These are phyloP conservation scores for Drosophila simulans DNA, from an alignment of 1,140 invertebrate species.

Conservation along the genomic window DNA sequence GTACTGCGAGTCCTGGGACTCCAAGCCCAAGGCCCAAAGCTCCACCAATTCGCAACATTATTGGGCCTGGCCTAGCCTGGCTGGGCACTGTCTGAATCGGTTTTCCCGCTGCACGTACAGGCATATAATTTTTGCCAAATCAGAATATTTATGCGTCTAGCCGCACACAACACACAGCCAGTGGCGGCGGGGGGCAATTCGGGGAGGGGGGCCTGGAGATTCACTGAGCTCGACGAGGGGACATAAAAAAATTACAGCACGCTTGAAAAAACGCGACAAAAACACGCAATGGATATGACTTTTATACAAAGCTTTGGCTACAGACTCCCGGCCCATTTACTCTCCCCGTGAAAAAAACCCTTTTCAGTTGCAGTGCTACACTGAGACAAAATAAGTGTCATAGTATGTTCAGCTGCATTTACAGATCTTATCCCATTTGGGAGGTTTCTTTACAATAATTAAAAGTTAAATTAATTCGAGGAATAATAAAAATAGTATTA, in stretches of 20 bases:
- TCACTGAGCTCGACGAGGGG: constrained; percentile 27
- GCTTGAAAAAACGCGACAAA: constrained; percentile 81
- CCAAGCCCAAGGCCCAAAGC: background rate
- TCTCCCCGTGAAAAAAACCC: constrained; percentile 2
- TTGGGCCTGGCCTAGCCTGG: constrained; percentile 40
- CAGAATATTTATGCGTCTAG: constrained; percentile 84
- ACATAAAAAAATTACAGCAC: constrained; percentile 77
- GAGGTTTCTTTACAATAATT: too few relatives aligned
- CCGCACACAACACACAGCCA: constrained; percentile 51
- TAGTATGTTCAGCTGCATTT: too few relatives aligned
- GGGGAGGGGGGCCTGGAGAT: constrained; percentile 4
- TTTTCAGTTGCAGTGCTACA: constrained; percentile 2
- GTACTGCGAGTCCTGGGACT: constrained; percentile 6
- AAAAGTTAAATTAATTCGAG: too few relatives aligned
- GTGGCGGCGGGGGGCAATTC: background rate
- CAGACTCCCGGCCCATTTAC: constrained; percentile 18
- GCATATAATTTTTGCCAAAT: constrained; percentile 83
- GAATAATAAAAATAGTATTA: too few relatives aligned
- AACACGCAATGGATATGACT: constrained; percentile 82
- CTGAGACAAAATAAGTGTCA: background rate
- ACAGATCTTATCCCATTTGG: too few relatives aligned
- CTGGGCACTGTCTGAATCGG: constrained; percentile 7
- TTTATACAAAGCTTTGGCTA: constrained; percentile 65
- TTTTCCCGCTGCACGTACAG: constrained; percentile 65
- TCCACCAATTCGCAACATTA: constrained; percentile 48